These are phyloP conservation scores for Notoglanidium macrostoma DNA, from an alignment of 2,797 vertebrate species.

Conservation along the genomic window DNA sequence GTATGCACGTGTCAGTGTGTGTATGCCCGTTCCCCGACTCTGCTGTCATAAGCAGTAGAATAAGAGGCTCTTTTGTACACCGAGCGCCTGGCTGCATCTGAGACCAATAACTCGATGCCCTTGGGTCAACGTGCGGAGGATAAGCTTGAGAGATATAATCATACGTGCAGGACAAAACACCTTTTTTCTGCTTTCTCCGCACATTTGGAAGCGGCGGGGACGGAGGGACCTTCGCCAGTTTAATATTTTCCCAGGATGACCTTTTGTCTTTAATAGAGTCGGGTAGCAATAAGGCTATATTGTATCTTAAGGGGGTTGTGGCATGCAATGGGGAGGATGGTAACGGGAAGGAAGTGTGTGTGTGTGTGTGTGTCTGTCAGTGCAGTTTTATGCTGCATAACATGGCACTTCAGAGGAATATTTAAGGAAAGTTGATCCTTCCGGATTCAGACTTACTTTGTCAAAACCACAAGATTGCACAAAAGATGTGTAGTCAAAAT, in stretches of 20 bases:
- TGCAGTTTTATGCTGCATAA: conserved; percentile 69
- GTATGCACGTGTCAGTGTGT: conserved; percentile 1
- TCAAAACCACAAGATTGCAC: conserved; percentile 71
- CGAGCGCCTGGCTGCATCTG: conserved; percentile 81
- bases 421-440: conserved; percentile 76
- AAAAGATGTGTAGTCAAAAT: conserved; percentile 73
- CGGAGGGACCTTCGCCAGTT: conserved; percentile 78
- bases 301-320: conserved; percentile 82
- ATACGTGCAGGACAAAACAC: conserved; percentile 82
- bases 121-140: conserved; percentile 79
- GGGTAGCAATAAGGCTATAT: conserved; percentile 81
- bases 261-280: conserved; percentile 87
- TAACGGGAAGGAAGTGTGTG: conserved; percentile 53
- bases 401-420: conserved; percentile 79
- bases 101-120: conserved; percentile 83
- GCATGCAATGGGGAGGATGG: conserved; percentile 62
- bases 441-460: conserved; percentile 73
- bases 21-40: conserved; percentile 47
- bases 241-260: conserved; percentile 84
- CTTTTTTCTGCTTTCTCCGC: conserved; percentile 81
- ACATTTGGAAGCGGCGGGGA: conserved; percentile 76
- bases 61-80: conserved; percentile 85
- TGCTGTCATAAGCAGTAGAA: conserved; percentile 80
- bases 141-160: conserved; percentile 85
- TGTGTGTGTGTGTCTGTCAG: conserved; percentile 45